phyloP scores from a whole-genome alignment of 2,113 vertebrate genomes.

The Saiga tatarica region DNA sequence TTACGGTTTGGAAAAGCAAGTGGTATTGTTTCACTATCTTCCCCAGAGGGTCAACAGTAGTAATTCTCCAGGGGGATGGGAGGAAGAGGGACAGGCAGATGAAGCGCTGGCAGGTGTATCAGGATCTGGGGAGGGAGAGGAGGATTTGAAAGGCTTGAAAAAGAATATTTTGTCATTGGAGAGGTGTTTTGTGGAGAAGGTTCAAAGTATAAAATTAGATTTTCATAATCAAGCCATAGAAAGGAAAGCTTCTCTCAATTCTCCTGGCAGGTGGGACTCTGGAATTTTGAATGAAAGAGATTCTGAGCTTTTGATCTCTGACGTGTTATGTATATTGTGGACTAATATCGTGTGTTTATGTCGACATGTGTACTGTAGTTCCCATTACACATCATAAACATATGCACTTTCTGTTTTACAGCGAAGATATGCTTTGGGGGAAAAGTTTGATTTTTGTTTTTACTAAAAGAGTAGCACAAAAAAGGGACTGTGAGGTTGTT shows the following conservation, averaged over 20 bases:
- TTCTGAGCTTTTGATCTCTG: neutral
- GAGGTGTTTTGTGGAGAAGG: neutral
- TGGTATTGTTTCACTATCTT: neutral
- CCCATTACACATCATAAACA: neutral
- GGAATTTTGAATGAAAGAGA: neutral
- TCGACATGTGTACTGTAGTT: fast-evolving
- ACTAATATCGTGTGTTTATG: neutral
- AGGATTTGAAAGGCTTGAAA: neutral
- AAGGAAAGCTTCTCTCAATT: neutral
- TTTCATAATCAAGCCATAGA: neutral
- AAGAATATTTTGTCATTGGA: neutral
- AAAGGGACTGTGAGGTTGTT: neutral
- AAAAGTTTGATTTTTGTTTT: neutral
- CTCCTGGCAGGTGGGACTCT: neutral
- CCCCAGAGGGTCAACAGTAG: neutral
- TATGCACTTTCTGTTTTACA: neutral
- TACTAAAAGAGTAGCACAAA: neutral
- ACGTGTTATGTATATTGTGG: neutral
- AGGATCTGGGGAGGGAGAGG: neutral
- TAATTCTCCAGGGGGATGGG: neutral
- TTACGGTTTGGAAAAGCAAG: conserved; percentile 46
- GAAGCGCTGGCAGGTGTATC: neutral
- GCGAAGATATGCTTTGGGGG: neutral
- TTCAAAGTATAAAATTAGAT: neutral
- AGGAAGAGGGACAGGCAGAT: neutral